Percentiles rank a stretch among this genome's conserved stretches.
Conservation (phyloP, 1,140 invertebrate species). For the Littorina saxatilis region DNA sequence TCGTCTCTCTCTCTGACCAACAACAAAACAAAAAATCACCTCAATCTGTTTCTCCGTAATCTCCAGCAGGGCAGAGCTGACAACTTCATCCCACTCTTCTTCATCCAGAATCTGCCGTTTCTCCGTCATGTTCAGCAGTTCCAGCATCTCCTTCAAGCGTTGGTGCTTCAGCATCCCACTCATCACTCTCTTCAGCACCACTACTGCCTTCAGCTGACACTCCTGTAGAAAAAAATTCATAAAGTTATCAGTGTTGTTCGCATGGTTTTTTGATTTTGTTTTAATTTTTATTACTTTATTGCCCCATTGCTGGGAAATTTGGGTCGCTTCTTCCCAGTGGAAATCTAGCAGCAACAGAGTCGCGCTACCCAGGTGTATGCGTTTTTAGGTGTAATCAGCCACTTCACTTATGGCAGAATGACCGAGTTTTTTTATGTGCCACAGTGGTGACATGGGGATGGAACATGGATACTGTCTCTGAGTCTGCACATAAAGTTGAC, state of each 20-base stretch:
- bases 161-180: slow-evolving; percentile 67
- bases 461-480: no score
- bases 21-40: background rate
- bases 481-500: no score
- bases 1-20: no score
- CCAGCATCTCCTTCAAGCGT: slow-evolving; percentile 60
- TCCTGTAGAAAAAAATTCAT: slow-evolving; percentile 56
- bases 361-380: no score
- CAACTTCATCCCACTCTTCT: slow-evolving; percentile 69
- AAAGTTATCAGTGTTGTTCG: background rate
- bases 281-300: background rate
- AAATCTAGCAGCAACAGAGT: no score
- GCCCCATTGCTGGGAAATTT: no score
- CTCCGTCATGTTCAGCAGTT: slow-evolving; percentile 60
- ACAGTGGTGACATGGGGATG: no score
- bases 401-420: no score
- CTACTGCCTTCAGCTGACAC: slow-evolving; percentile 64
- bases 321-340: no score
- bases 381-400: no score
- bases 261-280: background rate
- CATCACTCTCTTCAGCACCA: slow-evolving; percentile 68
- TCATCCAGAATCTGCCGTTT: slow-evolving; percentile 61
- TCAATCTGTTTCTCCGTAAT: slow-evolving; percentile 61
- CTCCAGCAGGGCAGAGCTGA: slow-evolving; percentile 69
- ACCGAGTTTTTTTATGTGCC: no score